Evolutionary conservation across 92 coral and sea anemone genomes (phyloP).

Genomic region (Nematostella vectensis): DNA sequence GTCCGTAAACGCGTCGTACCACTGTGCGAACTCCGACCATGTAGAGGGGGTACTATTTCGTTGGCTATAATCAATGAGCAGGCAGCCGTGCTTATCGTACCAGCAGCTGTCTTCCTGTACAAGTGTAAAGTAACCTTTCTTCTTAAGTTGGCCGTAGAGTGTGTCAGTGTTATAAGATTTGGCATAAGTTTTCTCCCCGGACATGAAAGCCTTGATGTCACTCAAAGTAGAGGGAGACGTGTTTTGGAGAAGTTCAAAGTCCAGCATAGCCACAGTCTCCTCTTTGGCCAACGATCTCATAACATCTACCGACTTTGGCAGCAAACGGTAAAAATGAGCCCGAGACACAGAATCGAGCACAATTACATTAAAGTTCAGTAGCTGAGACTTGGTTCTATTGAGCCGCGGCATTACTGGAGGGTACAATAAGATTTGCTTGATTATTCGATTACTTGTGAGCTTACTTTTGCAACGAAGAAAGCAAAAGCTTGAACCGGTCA

Average conservation of each 20-base stretch:
- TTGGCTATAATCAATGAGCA: slow-evolving; percentile 63
- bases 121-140: slow-evolving; percentile 66
- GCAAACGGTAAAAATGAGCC: slow-evolving; percentile 73
- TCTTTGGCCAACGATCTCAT: slow-evolving; percentile 33
- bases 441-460: slow-evolving; percentile 13
- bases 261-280: slow-evolving; percentile 35
- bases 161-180: slow-evolving; percentile 43
- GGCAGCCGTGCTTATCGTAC: slow-evolving; percentile 87
- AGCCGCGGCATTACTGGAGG: slow-evolving; percentile 24
- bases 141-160: slow-evolving; percentile 47
- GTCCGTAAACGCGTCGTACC: slow-evolving; percentile 49
- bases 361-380: slow-evolving; percentile 46
- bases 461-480: slow-evolving; percentile 36
- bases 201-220: slow-evolving; percentile 54
- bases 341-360: slow-evolving; percentile 71
- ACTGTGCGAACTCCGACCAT: slow-evolving; percentile 32
- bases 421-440: slow-evolving; percentile 54
- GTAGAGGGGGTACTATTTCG: slow-evolving; percentile 44
- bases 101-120: slow-evolving; percentile 95
- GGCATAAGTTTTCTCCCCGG: slow-evolving; percentile 31
- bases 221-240: slow-evolving; percentile 52
- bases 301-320: slow-evolving; percentile 46
- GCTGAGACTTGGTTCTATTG: neutral
- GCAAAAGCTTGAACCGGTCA: slow-evolving; percentile 43
- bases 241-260: slow-evolving; percentile 68